Conservation (phyloP, 2,888 invertebrate genomes). For the Heliconius ismenius region DNA sequence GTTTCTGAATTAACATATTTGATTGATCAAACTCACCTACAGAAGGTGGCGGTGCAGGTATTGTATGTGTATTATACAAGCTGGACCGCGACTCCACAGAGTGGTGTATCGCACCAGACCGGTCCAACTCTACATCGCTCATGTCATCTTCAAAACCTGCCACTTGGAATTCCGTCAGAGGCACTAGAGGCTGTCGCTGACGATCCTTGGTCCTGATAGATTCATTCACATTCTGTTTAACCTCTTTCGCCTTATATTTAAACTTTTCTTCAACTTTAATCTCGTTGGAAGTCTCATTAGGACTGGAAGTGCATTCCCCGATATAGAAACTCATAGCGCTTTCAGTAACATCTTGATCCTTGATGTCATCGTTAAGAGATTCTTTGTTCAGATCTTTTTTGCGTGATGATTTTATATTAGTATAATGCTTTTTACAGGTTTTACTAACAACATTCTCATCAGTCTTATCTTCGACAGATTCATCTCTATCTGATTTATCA, state of each 20-base stretch:
- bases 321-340: slow-evolving; percentile 60
- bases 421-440: slow-evolving; percentile 70
- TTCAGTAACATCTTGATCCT: slow-evolving; percentile 68
- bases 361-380: slow-evolving; percentile 56
- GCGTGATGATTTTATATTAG: slow-evolving; percentile 68
- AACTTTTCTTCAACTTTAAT: slow-evolving; percentile 42
- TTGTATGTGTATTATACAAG: slow-evolving; percentile 46
- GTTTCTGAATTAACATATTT: no score
- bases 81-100: slow-evolving; percentile 61
- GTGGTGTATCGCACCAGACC: slow-evolving; percentile 70
- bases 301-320: slow-evolving; percentile 54
- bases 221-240: slow-evolving; percentile 70
- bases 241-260: slow-evolving; percentile 60
- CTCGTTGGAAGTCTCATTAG: slow-evolving; percentile 38
- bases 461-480: slow-evolving; percentile 42
- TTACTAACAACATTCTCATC: slow-evolving; percentile 50
- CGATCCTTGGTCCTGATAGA: slow-evolving; percentile 62
- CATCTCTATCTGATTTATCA: slow-evolving; percentile 43
- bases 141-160: slow-evolving; percentile 53
- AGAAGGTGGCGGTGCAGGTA: slow-evolving; percentile 65
- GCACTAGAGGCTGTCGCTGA: slow-evolving; percentile 54
- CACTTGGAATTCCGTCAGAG: slow-evolving; percentile 58
- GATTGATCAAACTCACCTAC: slow-evolving; percentile 55
- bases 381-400: slow-evolving; percentile 55
- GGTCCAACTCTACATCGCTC: slow-evolving; percentile 53